These are phyloP conservation scores for Myotis davidii DNA, from an alignment of 2,113 vertebrate species.

Conservation along the genomic window DNA sequence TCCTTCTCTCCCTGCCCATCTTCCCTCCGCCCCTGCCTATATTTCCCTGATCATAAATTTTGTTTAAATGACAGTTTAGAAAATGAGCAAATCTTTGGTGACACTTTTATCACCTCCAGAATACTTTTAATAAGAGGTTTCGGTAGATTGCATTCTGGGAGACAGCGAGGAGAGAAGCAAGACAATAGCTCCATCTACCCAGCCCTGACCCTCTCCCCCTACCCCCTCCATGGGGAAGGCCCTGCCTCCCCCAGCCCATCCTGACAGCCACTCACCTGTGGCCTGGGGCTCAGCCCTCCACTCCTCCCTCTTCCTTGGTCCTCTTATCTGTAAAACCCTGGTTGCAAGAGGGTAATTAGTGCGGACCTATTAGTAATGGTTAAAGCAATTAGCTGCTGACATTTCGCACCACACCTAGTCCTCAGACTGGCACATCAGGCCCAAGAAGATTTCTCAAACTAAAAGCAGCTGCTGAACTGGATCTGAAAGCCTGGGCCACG, in stretches of 20 bases:
- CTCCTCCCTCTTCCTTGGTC: not conserved
- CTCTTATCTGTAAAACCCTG: slow-evolving; percentile 39
- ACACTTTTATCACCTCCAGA: slow-evolving; percentile 75
- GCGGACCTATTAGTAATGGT: slow-evolving; percentile 64
- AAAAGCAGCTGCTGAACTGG: not conserved
- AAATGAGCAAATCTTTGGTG: slow-evolving; percentile 81
- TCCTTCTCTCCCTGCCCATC: slow-evolving; percentile 26
- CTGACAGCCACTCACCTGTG: not conserved
- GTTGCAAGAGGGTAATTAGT: slow-evolving; percentile 54
- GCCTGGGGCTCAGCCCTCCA: not conserved
- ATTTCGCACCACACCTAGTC: slow-evolving; percentile 58
- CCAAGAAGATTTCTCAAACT: slow-evolving; percentile 23
- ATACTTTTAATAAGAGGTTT: slow-evolving; percentile 63
- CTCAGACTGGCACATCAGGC: slow-evolving; percentile 59
- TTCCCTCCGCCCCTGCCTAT: slow-evolving; percentile 43
- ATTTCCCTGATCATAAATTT: slow-evolving; percentile 77
- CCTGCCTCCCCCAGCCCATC: not conserved
- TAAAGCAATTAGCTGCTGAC: slow-evolving; percentile 66
- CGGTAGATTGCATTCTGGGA: not conserved
- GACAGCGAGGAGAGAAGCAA: not conserved
- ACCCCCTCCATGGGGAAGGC: too few relatives aligned
- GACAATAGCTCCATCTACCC: not conserved
- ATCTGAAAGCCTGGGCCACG: not conserved
- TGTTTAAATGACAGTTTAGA: slow-evolving; percentile 75
- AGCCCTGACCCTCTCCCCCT: not conserved